These are phyloP conservation scores for Chauna torquata DNA, from an alignment of 2,113 vertebrate genomes.

Conservation along the genomic window DNA sequence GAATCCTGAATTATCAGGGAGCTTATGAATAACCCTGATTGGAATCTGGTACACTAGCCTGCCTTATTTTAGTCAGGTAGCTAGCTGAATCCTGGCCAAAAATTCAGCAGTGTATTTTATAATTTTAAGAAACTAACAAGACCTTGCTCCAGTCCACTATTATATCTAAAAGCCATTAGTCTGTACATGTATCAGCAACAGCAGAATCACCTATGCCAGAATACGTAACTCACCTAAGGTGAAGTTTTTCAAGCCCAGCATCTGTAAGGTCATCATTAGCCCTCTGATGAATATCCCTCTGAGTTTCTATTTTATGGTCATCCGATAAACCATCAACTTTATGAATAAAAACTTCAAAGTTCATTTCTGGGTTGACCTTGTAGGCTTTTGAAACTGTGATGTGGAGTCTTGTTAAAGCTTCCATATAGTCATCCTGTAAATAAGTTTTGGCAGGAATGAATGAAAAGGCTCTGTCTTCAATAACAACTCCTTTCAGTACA, in stretches of 20 bases:
- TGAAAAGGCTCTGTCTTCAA: neutral
- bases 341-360: constrained; percentile 99
- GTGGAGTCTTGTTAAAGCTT: constrained; percentile 94
- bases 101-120: neutral
- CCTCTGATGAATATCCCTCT: constrained; percentile 98
- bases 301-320: constrained; percentile 99
- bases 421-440: constrained; percentile 97
- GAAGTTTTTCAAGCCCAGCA: constrained; percentile 96
- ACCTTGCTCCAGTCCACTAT: neutral
- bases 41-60: neutral
- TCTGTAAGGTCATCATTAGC: constrained; percentile 98
- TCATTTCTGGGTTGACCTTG: constrained; percentile 98
- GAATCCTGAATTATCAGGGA: accelerated
- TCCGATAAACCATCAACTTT: constrained; percentile 98
- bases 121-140: neutral
- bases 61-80: neutral
- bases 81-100: neutral
- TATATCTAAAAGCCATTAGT: neutral
- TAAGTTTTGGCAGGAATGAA: constrained; percentile 42
- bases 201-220: neutral
- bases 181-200: neutral
- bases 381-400: constrained; percentile 98
- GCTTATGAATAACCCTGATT: neutral
- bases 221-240: constrained; percentile 85
- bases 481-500: neutral